Evolutionary conservation across 2,888 invertebrate species (phyloP).

Genomic region (Tuberolachnus salignus): DNA sequence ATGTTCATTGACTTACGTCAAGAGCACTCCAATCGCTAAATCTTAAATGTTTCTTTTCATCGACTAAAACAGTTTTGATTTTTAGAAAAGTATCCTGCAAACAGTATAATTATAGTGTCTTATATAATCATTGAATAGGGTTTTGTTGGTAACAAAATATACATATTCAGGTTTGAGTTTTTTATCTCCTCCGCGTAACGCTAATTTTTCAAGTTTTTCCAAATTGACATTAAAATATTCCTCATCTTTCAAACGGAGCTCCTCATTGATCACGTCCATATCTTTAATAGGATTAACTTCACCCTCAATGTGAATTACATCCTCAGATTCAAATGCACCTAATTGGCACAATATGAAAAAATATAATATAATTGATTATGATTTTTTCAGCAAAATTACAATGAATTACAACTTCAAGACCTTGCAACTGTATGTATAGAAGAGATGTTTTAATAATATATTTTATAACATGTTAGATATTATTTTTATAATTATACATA

Average conservation of each 20-base stretch:
- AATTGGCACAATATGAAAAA: too few species aligned
- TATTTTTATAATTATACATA: too few species aligned
- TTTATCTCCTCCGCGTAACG: conserved; percentile 87
- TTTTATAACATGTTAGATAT: not conserved
- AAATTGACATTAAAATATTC: conserved; percentile 82
- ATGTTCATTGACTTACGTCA: conserved; percentile 71
- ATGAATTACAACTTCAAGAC: conserved; percentile 30
- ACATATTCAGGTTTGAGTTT: conserved; percentile 95
- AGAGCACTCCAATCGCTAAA: conserved; percentile 91
- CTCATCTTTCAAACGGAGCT: conserved; percentile 91
- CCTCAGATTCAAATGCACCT: conserved; percentile 97
- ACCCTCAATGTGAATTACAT: conserved; percentile 97
- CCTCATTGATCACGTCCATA: conserved; percentile 94
- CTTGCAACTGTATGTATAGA: not conserved
- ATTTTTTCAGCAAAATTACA: conserved; percentile 32
- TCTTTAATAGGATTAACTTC: conserved; percentile 97
- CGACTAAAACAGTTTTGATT: conserved; percentile 80
- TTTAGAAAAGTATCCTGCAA: conserved; percentile 82
- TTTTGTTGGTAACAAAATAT: conserved; percentile 62
- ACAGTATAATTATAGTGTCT: conserved; percentile 2
- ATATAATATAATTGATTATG: not conserved
- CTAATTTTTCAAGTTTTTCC: conserved; percentile 85
- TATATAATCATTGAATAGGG: too few species aligned
- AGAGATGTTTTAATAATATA: not conserved
- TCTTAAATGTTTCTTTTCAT: conserved; percentile 91